Evolutionary conservation across 2,888 invertebrate genomes (phyloP), one percentile per base, ranked within the genome.

Genomic region (Hydriomena furcata): DNA sequence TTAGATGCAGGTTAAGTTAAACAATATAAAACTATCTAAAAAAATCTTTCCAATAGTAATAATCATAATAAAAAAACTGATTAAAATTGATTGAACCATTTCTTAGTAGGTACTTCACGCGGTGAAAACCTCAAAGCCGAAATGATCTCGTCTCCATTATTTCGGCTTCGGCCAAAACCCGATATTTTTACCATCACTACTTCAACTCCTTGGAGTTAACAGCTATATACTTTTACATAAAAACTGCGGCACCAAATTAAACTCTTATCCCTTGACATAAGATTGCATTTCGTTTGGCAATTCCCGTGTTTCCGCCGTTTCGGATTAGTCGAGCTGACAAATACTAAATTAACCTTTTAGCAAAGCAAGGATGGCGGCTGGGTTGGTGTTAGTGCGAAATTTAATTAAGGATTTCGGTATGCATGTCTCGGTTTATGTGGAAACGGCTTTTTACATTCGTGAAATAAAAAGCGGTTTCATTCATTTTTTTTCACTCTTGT

Each of bases 321-420:
- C 51, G 12, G 21, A 12, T 24, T 38, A 28, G 43, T 34, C 24
- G 35, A 66, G 71, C 73, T 75, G 75, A 73, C 76, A 77, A 79
- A 76, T 76, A 76, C 68, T 73, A 71, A 72, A 76, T 77, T 75
- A 77, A 73, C 67, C 71, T 75, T 66, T 73, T 73, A 71, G 77
- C 66, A 61, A 53, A 63, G 66, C 64, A 68, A 71, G 69, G 71
- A 67, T 67, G 72, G 68, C 65, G 66, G 53, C 61, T 58, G 53
- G 49, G 68, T 67, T 68, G 63, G 69, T 70, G 67, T 66, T 66
- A 63, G 70, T 68, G 65, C 66, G 57, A 72, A 74, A 76, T 77
- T 71, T 69, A 76, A 75, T 75, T 76, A 76, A 65, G 63, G 62
- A 66, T 66, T 71, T 65, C 58, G 63, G 66, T 68, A 65, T 61